Conservation (phyloP, 2,113 vertebrate species). For the Siniperca chuatsi region DNA sequence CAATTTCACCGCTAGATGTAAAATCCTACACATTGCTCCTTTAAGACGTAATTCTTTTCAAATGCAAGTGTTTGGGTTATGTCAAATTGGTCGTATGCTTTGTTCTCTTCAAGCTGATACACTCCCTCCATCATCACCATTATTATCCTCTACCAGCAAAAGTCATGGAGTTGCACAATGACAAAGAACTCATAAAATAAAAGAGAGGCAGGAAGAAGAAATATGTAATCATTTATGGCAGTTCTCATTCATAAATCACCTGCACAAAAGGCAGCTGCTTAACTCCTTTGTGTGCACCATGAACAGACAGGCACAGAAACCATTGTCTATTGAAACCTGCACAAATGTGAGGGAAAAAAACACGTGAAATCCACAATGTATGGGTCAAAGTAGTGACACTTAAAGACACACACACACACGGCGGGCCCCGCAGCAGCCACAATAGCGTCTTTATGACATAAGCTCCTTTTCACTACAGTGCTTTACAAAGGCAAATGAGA, state of each 20-base stretch:
- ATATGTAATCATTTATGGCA: slow-evolving; percentile 26
- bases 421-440: slow-evolving; percentile 38
- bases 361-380: slow-evolving; percentile 53
- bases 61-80: not conserved
- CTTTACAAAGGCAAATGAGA: slow-evolving; percentile 73
- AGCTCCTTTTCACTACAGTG: slow-evolving; percentile 67
- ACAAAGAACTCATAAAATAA: slow-evolving; percentile 33
- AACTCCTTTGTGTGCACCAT: slow-evolving; percentile 34
- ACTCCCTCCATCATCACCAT: not conserved
- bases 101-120: not conserved
- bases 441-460: slow-evolving; percentile 78
- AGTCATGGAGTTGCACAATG: slow-evolving; percentile 5
- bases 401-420: slow-evolving; percentile 20
- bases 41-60: not conserved
- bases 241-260: slow-evolving; percentile 58
- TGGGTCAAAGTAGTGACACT: slow-evolving; percentile 43
- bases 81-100: not conserved
- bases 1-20: too few relatives aligned
- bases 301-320: slow-evolving; percentile 52
- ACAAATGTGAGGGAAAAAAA: slow-evolving; percentile 44
- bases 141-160: not conserved
- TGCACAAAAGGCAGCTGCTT: slow-evolving; percentile 41
- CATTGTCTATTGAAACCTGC: slow-evolving; percentile 60
- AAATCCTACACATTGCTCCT: too few relatives aligned
- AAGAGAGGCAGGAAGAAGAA: slow-evolving; percentile 4